A percentile compares a stretch with the other conserved stretches of the same genome.
These are phyloP conservation scores for Zaprionus nigranus DNA, from an alignment of 1,140 invertebrate genomes.

Conservation along the genomic window DNA sequence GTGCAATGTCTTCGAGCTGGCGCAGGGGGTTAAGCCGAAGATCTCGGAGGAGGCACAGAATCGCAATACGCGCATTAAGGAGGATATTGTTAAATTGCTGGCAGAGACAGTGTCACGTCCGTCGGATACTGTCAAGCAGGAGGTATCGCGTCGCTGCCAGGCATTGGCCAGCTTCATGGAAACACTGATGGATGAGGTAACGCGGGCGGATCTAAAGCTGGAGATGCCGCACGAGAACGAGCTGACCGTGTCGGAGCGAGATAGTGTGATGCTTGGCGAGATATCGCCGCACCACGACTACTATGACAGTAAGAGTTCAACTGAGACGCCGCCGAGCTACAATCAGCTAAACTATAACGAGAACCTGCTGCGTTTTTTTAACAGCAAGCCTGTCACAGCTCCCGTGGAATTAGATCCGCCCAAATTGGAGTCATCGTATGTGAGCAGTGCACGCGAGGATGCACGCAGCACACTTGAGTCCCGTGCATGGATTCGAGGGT, in stretches of 20 bases:
- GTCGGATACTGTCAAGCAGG: constrained; percentile 86
- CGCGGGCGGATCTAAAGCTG: constrained; percentile 85
- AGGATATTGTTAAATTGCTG: constrained; percentile 89
- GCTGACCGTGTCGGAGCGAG: constrained; percentile 88
- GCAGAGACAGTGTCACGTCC: constrained; percentile 88
- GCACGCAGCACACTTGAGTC: constrained; percentile 67
- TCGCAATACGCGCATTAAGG: constrained; percentile 87
- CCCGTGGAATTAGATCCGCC: constrained; percentile 81
- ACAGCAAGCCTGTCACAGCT: constrained; percentile 90
- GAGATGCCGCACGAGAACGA: constrained; percentile 86
- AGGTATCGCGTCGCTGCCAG: constrained; percentile 89
- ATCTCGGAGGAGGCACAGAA: constrained; percentile 86
- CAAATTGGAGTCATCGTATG: constrained; percentile 78
- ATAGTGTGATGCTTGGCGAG: constrained; percentile 93
- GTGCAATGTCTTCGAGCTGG: constrained; percentile 88
- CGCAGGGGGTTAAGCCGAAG: constrained; percentile 84
- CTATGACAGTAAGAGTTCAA: constrained; percentile 92
- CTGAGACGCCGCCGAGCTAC: constrained; percentile 92
- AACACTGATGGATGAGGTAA: constrained; percentile 88
- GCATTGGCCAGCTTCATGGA: constrained; percentile 91
- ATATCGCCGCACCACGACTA: constrained; percentile 93
- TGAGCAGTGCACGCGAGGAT: constrained; percentile 59
- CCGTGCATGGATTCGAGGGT: constrained; percentile 83
- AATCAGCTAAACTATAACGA: constrained; percentile 95
- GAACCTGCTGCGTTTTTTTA: constrained; percentile 93